Percentiles rank a stretch among this genome's conserved stretches.
Conservation (phyloP, 1,140 invertebrate genomes). For the Odontomachus brunneus region DNA sequence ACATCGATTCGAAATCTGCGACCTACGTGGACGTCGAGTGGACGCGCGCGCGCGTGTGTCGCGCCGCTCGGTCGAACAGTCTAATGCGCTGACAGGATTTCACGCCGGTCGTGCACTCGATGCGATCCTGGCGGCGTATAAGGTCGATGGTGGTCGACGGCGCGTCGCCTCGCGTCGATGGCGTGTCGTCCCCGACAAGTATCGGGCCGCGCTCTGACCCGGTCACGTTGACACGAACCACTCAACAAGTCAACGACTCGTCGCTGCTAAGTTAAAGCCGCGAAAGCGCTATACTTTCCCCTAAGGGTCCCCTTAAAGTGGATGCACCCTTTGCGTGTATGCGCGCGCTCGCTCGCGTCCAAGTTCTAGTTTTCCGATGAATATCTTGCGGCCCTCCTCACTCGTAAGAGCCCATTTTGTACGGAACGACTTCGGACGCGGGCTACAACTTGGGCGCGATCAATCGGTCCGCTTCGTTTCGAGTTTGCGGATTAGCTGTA, state of each 20-base stretch:
- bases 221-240: conserved; percentile 75
- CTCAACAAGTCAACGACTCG: conserved; percentile 78
- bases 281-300: conserved; percentile 66
- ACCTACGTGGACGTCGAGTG: neutral
- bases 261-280: conserved; percentile 73
- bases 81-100: conserved; percentile 41
- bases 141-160: conserved; percentile 37
- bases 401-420: conserved; percentile 11
- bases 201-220: conserved; percentile 70
- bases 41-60: neutral
- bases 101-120: conserved; percentile 28
- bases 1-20: neutral
- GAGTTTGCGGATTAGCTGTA: neutral
- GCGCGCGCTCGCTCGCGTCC: neutral
- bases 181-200: conserved; percentile 49
- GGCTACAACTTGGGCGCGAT: conserved; percentile 4
- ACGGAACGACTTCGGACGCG: conserved; percentile 28
- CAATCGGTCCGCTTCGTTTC: conserved; percentile 39
- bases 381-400: neutral
- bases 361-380: neutral
- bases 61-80: conserved; percentile 16
- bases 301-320: conserved; percentile 71
- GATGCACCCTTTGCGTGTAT: conserved; percentile 50
- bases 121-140: conserved; percentile 34
- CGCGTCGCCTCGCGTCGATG: conserved; percentile 19